phyloP scores from a whole-genome alignment of 2,888 invertebrate species.

The Polydrusus pterygomalis region DNA sequence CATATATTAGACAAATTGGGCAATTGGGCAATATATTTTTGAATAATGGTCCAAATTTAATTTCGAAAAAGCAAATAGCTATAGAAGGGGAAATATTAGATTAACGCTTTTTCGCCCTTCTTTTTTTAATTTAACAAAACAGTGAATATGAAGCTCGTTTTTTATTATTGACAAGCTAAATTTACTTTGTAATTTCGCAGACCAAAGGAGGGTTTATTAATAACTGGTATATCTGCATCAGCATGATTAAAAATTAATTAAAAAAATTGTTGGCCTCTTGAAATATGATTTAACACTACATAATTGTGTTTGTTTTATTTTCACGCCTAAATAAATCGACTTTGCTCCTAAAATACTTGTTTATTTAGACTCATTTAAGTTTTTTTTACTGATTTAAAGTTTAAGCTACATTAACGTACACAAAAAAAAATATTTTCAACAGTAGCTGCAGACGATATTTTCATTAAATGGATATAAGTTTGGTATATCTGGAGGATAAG shows the following conservation, averaged over 20 bases:
- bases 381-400: too few species aligned
- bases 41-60: slow-evolving; percentile 14
- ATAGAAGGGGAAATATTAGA: slow-evolving; percentile 19
- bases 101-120: slow-evolving; percentile 20
- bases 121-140: slow-evolving; percentile 18
- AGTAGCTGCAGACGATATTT: too few species aligned
- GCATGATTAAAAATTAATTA: not conserved
- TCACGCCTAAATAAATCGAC: too few species aligned
- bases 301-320: too few species aligned
- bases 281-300: too few species aligned
- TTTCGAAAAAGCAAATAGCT: slow-evolving; percentile 22
- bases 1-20: slow-evolving; percentile 23
- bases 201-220: slow-evolving; percentile 7
- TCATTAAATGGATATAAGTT: too few species aligned
- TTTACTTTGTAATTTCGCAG: slow-evolving; percentile 16
- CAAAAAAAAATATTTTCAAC: too few species aligned
- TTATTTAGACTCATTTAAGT: too few species aligned
- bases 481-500: too few species aligned
- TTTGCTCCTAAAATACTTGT: too few species aligned
- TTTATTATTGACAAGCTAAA: slow-evolving; percentile 16
- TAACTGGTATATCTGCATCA: not conserved
- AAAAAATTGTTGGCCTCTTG: not conserved
- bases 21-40: slow-evolving; percentile 25
- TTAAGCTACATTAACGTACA: too few species aligned
- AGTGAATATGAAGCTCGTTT: slow-evolving; percentile 18